Percentiles rank a stretch among this genome's conserved stretches.
Evolutionary conservation across 1,140 invertebrate genomes (phyloP).

Genomic region (Lamellibrachia luymesi): DNA sequence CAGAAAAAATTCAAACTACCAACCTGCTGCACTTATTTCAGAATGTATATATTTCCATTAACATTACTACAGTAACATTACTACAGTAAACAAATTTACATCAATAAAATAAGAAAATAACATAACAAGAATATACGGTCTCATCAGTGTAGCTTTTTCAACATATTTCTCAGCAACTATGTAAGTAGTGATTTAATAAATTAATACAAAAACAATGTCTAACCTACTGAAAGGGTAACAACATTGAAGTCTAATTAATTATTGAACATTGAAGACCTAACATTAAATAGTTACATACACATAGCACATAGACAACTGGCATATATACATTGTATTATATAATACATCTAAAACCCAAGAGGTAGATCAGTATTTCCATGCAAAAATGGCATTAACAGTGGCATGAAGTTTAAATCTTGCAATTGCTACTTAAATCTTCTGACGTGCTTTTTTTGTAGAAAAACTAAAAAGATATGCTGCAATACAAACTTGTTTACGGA

Average conservation of each 20-base stretch:
- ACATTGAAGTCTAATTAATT: background rate
- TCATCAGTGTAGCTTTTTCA: background rate
- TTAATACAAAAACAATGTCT: background rate
- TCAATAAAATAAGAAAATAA: background rate
- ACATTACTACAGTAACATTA: background rate
- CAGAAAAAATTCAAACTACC: background rate
- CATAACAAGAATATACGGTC: background rate
- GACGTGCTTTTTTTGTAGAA: background rate
- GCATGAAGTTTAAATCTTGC: background rate
- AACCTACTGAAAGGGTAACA: background rate
- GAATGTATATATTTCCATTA: background rate
- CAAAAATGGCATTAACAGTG: background rate
- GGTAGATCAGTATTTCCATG: background rate
- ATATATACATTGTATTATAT: background rate
- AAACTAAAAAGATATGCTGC: background rate
- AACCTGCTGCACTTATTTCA: background rate
- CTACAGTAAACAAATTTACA: background rate
- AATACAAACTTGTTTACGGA: background rate
- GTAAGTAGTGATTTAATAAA: background rate
- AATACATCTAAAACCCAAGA: background rate
- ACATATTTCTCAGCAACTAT: background rate
- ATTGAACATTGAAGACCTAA: background rate
- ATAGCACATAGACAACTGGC: background rate
- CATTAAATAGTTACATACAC: background rate
- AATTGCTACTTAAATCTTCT: background rate